A percentile compares a stretch with the other conserved stretches of the same genome.
Conservation (phyloP, 2,113 vertebrate genomes). For the Coregonus clupeaformis region DNA sequence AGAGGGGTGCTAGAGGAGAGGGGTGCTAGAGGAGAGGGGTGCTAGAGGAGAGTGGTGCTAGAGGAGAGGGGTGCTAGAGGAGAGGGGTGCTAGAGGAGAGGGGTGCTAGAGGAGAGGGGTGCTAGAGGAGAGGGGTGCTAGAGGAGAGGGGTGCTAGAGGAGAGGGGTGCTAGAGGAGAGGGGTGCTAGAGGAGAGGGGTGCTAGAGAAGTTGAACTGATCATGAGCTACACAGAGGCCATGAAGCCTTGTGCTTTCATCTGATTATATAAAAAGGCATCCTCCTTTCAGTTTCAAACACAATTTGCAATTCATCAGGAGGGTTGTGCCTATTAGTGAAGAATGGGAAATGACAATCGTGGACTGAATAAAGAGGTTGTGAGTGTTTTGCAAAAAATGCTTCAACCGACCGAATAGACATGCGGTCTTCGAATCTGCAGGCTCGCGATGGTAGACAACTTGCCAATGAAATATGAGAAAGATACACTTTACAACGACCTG, state of each 20-base stretch:
- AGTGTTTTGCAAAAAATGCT: too few relatives aligned
- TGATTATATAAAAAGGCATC: conserved; percentile 8
- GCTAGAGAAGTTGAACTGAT: neutral
- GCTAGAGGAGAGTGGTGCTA: too few relatives aligned
- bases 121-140: too few relatives aligned
- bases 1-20: neutral
- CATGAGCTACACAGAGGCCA: neutral
- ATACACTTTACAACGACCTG: neutral
- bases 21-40: neutral
- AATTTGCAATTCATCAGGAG: conserved; percentile 23
- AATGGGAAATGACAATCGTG: conserved; percentile 26
- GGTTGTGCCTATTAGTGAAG: conserved; percentile 36
- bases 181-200: neutral
- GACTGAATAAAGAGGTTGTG: conserved; percentile 34
- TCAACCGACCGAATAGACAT: neutral
- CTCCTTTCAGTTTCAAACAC: conserved; percentile 16
- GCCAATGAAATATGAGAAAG: neutral
- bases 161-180: neutral
- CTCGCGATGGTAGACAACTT: neutral
- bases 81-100: neutral
- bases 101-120: neutral
- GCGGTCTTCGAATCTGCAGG: neutral
- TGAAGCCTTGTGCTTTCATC: neutral
- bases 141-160: neutral
- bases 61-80: neutral